Evolutionary conservation across 2,888 invertebrate species (phyloP), one percentile per base, ranked within the genome.

Genomic region (Drosophila kokeensis): DNA sequence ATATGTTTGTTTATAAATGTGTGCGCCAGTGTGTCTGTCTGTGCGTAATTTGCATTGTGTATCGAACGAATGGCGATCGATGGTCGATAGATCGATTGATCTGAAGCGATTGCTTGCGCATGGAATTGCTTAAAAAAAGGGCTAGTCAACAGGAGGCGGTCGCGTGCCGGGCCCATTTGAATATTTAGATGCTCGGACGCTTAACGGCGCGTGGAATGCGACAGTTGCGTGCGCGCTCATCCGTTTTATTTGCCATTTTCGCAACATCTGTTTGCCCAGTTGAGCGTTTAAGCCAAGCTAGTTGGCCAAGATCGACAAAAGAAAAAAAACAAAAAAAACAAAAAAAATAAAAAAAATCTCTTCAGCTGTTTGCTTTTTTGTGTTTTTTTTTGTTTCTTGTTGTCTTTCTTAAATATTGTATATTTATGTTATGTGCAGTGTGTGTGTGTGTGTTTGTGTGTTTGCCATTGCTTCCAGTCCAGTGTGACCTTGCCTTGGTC

Each of bases 251-350:
- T 62, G 79, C 53, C 59, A 80, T 85, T 83, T 82, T 76, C 38
- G 78, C 78, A 88, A 83, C 86, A 87, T 88, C 88, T 87, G 86
- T 81, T 85, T 65, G 68, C 52, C 61, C 64, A 72, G 58, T 73
- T 49, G 13, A 72, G 42, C 74, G 58, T 48, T 66, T n/a, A 27
- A 29, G 21, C 55, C 45, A 30, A 29, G 21, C 49, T 30, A 45
- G 36, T 11, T 40, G 18, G n/a, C 42, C 29, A 38, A 29, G 24
- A 52, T 48, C 29, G 21, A 53, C 52, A 34, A 52, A 57, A 27
- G 13, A 24, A 42, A 57, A 57, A 52, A n/a, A 15, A 13, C 0
- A 36, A n/a, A 13, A 5, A 13, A 42, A 11, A 38, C 5, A 38
- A 2, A 32, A 13, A 5, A 13, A 42, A 11, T 32, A 5, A 38